Evolutionary conservation across 2,797 vertebrate species (phyloP), one percentile per base, ranked within the genome.

Genomic region (Micrastur ruficollis): DNA sequence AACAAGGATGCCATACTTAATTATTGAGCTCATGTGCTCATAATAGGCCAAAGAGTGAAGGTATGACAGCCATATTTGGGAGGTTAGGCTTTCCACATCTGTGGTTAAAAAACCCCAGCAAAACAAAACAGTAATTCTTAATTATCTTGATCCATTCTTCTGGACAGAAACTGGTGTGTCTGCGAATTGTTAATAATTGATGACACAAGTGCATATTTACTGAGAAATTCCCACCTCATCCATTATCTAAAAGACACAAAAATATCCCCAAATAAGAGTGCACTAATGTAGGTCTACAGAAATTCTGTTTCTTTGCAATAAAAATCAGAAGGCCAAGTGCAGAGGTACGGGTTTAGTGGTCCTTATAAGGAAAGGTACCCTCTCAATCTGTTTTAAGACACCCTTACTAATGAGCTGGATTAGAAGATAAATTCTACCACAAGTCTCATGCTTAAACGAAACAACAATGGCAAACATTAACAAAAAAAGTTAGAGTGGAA

Each of bases 221-320:
- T 70, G 27, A 32, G 66, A 91, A 94, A 94, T 78, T 95, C 90
- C 75, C 65, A 58, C 38, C 12, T 94, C 92, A 81, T 94, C 53
- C 78, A 74, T 94, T 97, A 90, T 91, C 38, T 86, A 85, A 70
- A 83, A 67, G 72, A 53, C 7, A 9, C 19, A 83, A 61, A 95
- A 86, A 49, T 62, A 79, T 74, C 44, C 75, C 27, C 31, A 86
- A 87, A n/a, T 70, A 86, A 58, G 59, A 56, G 29, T 46, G 78
- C 17, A 6, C 31, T 75, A 38, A 55, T n/a, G 20, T 49, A 89
- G 52, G 27, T 68, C 46, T 73, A 38, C 59, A 12, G 14, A 92
- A 91, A 81, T 74, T 62, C 1, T 9, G 1, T 5, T 71, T 83
- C 42, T 83, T 70, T 59, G 20, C 36, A 74, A 81, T 40, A 62